Evolutionary conservation across 2,113 vertebrate genomes (phyloP), one percentile per base, ranked within the genome.

Genomic region (Psittacula cyanocephala): DNA sequence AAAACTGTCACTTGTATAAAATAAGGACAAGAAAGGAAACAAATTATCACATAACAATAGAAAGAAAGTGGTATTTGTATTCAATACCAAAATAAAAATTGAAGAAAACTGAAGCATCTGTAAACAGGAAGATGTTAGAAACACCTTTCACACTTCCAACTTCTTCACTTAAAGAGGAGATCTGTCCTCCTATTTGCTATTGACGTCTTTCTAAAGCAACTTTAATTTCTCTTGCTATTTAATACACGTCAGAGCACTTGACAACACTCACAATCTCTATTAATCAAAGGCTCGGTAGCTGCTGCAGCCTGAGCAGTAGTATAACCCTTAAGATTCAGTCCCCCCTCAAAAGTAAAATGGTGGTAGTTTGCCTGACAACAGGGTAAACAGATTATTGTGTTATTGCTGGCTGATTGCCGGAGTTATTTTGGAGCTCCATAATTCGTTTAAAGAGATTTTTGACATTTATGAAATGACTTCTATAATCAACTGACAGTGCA

Each of bases 361-460:
- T 10, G 19, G 97, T 95, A 97, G 97, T 97, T 98, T 97, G 96
- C 97, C 97, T 98, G 97, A 98, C 97, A 98, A 98, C 95, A 96
- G 97, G 91, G 98, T 98, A 98, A 98, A 98, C 98, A 98, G 97
- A 98, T 98, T 97, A 97, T 98, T 98, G 97, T 98, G 97, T 98
- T 98, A 98, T 98, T 98, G 98, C 97, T 92, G 97, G 97, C 97
- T 98, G 98, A 98, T 98, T 98, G 96, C 98, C 92, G 97, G 97
- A 98, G 98, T 98, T 98, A 98, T 98, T 98, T 98, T 97, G 98
- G 98, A 98, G 97, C 98, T 98, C 98, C 97, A 98, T 98, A 98
- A 99, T 99, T 99, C 98, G 98, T 98, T 99, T 99, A 98, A 99
- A 99, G 98, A 98, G 98, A 98, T 99, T 99, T 99, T 98, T 99